Percentiles rank a stretch among this genome's conserved stretches.
Evolutionary conservation across 2,888 invertebrate genomes (phyloP).

Genomic region (Trimorus sp.): DNA sequence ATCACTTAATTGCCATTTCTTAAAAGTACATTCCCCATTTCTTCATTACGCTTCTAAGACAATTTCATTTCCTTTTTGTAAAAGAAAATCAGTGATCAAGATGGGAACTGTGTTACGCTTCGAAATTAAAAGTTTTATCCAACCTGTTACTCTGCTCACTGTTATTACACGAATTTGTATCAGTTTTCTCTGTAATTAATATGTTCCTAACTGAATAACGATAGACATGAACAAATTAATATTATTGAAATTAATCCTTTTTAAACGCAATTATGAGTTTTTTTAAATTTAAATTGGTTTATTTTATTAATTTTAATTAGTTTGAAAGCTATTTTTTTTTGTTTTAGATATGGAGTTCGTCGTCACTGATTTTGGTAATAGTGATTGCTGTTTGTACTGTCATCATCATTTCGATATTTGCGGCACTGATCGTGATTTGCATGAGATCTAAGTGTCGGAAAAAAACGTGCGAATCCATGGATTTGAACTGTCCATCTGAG

Average conservation of each 20-base stretch:
- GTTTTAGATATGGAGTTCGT: constrained; percentile 70
- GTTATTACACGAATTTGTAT: no score
- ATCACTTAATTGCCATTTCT: constrained; percentile 16
- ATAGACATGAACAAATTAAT: no score
- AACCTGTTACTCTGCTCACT: no score
- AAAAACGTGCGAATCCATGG: constrained; percentile 50
- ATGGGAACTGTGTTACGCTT: no score
- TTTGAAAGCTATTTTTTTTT: constrained; percentile 10
- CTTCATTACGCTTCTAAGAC: no score
- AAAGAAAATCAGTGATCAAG: no score
- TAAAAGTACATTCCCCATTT: background rate
- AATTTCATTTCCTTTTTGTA: no score
- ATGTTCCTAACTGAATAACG: no score
- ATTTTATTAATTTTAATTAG: no score
- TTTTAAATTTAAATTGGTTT: no score
- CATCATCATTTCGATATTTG: constrained; percentile 66
- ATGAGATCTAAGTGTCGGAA: constrained; percentile 54
- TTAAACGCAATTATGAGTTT: background rate
- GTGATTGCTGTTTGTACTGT: constrained; percentile 66
- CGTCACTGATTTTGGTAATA: constrained; percentile 68
- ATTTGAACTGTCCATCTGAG: background rate
- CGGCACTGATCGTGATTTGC: constrained; percentile 68
- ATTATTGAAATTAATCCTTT: background rate
- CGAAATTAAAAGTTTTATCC: no score
- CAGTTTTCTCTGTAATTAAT: no score